Evolutionary conservation across 2,113 vertebrate species (phyloP).

Genomic region (Myxocyprinus asiaticus): DNA sequence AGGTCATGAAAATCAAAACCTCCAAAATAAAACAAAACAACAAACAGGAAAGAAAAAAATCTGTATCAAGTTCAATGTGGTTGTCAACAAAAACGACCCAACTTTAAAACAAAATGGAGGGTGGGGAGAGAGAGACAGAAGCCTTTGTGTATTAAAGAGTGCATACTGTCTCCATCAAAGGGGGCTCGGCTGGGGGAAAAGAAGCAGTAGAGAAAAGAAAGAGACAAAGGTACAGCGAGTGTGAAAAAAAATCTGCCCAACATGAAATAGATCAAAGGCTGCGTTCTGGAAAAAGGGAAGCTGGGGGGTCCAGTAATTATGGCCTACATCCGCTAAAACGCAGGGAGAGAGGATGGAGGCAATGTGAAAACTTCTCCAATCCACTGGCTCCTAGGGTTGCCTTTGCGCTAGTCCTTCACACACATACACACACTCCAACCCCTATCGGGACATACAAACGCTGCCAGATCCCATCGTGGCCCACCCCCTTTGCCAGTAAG

Average conservation of each 20-base stretch:
- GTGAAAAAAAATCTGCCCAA: constrained; percentile 82
- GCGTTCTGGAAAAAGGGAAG: constrained; percentile 84
- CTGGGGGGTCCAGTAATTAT: constrained; percentile 97
- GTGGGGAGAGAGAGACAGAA: constrained; percentile 41
- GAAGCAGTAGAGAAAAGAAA: constrained; percentile 52
- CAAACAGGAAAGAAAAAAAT: constrained; percentile 40
- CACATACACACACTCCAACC: constrained; percentile 49
- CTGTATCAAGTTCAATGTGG: constrained; percentile 63
- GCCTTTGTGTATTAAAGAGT: constrained; percentile 70
- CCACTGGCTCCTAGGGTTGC: constrained; percentile 82
- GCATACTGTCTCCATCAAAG: constrained; percentile 89
- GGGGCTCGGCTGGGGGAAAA: constrained; percentile 63
- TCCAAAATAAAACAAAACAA: neutral
- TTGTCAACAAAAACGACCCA: constrained; percentile 53
- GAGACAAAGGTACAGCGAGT: constrained; percentile 83
- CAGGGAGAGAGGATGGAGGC: constrained; percentile 69
- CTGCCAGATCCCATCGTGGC: constrained; percentile 80
- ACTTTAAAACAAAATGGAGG: constrained; percentile 61
- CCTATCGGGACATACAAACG: constrained; percentile 70
- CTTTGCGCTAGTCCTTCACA: constrained; percentile 77
- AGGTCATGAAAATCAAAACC: constrained; percentile 37
- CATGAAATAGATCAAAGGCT: constrained; percentile 93
- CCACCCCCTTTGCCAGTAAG: constrained; percentile 76
- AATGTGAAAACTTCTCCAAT: constrained; percentile 83
- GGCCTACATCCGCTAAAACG: constrained; percentile 88